Evolutionary conservation across 2,113 vertebrate genomes (phyloP).

Genomic region (Sciurus niger): DNA sequence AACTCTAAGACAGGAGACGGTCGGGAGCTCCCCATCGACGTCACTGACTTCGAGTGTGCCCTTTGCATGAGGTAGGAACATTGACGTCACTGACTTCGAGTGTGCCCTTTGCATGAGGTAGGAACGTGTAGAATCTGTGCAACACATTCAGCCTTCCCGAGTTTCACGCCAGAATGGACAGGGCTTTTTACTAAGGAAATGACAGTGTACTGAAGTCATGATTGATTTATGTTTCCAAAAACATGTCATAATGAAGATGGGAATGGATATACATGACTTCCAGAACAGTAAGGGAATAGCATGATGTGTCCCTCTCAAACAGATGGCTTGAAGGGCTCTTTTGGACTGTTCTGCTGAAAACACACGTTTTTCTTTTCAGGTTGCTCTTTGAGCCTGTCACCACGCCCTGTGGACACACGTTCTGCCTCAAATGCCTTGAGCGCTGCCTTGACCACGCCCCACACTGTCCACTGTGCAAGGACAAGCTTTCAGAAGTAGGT

Average conservation of each 20-base stretch:
- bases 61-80: slow-evolving; percentile 96
- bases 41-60: slow-evolving; percentile 95
- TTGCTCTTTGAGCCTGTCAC: slow-evolving; percentile 97
- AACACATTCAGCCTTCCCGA: not conserved
- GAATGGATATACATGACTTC: not conserved
- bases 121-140: not conserved
- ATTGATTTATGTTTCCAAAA: slow-evolving; percentile 4
- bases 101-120: slow-evolving; percentile 98
- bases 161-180: not conserved
- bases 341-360: not conserved
- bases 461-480: slow-evolving; percentile 96
- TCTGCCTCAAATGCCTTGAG: slow-evolving; percentile 97
- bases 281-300: not conserved
- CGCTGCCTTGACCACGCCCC: slow-evolving; percentile 96
- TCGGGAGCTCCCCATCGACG: slow-evolving; percentile 91
- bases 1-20: slow-evolving; percentile 79
- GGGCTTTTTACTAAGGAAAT: not conserved
- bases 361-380: slow-evolving; percentile 83
- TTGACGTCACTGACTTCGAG: slow-evolving; percentile 95
- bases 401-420: slow-evolving; percentile 95
- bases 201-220: not conserved
- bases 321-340: not conserved
- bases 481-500: slow-evolving; percentile 94
- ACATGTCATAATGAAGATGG: not conserved
- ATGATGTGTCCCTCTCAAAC: not conserved